Evolutionary conservation across 2,888 invertebrate species (phyloP), one percentile per base, ranked within the genome.

Genomic region (Diarsia dahlii): DNA sequence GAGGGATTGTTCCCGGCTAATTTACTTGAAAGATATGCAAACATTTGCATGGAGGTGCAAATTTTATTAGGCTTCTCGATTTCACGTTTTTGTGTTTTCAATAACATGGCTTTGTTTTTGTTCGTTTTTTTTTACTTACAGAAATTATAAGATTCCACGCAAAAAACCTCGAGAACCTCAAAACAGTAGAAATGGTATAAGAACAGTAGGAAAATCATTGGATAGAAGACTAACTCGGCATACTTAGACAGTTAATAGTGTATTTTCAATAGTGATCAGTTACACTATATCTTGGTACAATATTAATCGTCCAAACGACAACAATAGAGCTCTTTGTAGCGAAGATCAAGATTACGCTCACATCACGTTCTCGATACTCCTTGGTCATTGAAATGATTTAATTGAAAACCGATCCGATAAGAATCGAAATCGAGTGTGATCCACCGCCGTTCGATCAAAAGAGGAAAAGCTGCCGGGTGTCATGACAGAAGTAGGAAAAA

Each of bases 301-400:
- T 71, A 52, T 76, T 62, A 28, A 80, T 56, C 45, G 50, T 12
- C 23, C 34, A 45, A 10, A 71, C 67, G 28, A 46, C 45, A 71
- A 82, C 85, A 82, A 85, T 76, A 63, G 66, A 52, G 48, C 52
- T 63, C 66, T 58, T 85, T 82, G 78, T 18, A 20, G 70, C 48
- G 58, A 60, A 54, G 65, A 85, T 81, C 72, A 85, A 76, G 68
- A 76, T 81, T 67, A 56, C 39, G 64, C 52, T 62, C 50, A 12
- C 54, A 48, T 71, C 68, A 73, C 85, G 68, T 70, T 66, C 60
- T 46, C 58, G n/a, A 15, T 52, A 56, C 46, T 78, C 34, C 46
- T 45, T 56, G 28, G 60, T 69, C 68, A 69, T 81, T 75, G 34
- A 84, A 70, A 72, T 66, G 46, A 69, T 69, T 72, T 84, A 52